Evolutionary conservation across 2,888 invertebrate species (phyloP), one percentile per base, ranked within the genome.

Genomic region (Synergus japonicus): DNA sequence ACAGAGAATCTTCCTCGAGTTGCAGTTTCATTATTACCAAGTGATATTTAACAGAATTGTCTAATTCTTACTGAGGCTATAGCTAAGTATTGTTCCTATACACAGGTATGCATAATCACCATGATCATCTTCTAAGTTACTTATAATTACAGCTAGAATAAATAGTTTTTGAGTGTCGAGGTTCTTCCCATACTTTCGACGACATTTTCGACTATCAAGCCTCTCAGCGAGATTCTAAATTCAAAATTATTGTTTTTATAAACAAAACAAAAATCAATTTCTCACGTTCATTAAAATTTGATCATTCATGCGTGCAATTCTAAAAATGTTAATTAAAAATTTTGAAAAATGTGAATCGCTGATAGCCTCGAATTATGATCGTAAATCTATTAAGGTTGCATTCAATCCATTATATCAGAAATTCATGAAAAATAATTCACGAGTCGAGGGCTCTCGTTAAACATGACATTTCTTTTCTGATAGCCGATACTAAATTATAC

Each of bases 401-500:
- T 10, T 22, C 29, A 22, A 12, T 22, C 22, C 12, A 10, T 60
- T 60, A 10, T 22, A 60, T 29, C 12, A 12, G 60, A 13, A 60
- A 29, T 18, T 22, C 12, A 60, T 60, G 22, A 29, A 60, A 60
- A 60, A 60, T 60, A 60, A 60, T 18, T 22, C 22, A 22, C 12
- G 1, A 22, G 60, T 22, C 60, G 60, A 60, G 12, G 60, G 13
- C 13, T 13, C 60, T 10, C 60, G 60, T 60, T 60, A 60, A 60
- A 10, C 12, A 22, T 60, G 12, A 60, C 12, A 60, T 12, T 60
- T 10, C 4, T 12, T 22, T 79, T 77, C 82, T 81, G 84, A 85
- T 82, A 84, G 81, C 83, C 85, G 69, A 85, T 83, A 84, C 85
- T 84, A 77, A 79, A 76, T 76, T 82, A 80, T 82, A 81, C 84